phyloP scores from a whole-genome alignment of 2,797 vertebrate species.

The Leptodactylus fallax region DNA sequence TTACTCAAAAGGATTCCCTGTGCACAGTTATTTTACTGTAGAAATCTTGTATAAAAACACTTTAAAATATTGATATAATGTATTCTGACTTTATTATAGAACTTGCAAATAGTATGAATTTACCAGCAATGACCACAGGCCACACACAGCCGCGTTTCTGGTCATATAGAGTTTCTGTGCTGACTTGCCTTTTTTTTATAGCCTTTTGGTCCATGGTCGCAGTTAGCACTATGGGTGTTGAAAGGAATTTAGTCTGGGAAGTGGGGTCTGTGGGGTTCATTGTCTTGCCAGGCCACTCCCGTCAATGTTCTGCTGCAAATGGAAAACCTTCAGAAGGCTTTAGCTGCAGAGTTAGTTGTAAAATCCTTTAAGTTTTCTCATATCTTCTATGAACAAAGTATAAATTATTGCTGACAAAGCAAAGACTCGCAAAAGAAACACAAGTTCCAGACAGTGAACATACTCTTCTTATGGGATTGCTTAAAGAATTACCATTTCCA shows the following conservation, averaged over 20 bases:
- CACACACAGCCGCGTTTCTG: conserved; percentile 32
- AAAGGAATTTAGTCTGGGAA: conserved; percentile 34
- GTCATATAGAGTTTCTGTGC: not conserved
- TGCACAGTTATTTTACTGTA: not conserved
- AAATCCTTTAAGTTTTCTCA: not conserved
- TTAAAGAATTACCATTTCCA: too few relatives aligned
- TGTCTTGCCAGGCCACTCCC: conserved; percentile 4
- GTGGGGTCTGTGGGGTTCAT: not conserved
- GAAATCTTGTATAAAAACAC: not conserved
- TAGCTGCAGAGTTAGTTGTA: conserved; percentile 21
- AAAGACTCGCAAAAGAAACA: not conserved
- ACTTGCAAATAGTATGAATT: not conserved
- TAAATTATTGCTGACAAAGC: conserved; percentile 53
- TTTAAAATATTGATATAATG: not conserved
- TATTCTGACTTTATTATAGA: not conserved
- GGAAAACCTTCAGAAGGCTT: conserved; percentile 5
- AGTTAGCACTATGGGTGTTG: conserved; percentile 40
- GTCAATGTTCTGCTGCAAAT: conserved; percentile 10
- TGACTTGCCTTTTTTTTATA: conserved; percentile 10
- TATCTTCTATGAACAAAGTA: conserved; percentile 10
- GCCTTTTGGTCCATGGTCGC: not conserved
- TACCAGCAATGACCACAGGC: conserved; percentile 14
- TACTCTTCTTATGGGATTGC: not conserved
- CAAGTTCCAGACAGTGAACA: not conserved
- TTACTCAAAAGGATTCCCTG: not conserved